phyloP scores from a whole-genome alignment of 1,140 invertebrate species.

The Bombus confusus region DNA sequence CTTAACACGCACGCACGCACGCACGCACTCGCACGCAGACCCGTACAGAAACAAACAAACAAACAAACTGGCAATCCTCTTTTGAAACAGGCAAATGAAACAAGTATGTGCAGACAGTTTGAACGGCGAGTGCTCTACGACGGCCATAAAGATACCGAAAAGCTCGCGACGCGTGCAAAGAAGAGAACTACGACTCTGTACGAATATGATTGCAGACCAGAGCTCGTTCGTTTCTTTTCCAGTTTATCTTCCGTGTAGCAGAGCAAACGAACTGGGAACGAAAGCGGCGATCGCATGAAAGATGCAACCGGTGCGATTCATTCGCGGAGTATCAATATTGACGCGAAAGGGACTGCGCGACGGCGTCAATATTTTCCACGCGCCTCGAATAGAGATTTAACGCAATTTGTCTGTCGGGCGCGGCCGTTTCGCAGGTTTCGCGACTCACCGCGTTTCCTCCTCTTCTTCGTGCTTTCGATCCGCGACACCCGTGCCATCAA shows the following conservation, averaged over 20 bases:
- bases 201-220: neutral
- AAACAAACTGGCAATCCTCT: neutral
- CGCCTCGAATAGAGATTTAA: constrained; percentile 25
- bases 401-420: constrained; percentile 27
- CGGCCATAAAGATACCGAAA: neutral
- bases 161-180: neutral
- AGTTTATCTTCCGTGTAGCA: neutral
- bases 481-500: neutral
- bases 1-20: no score
- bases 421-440: neutral
- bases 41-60: neutral
- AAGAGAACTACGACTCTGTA: neutral
- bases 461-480: neutral
- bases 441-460: no score
- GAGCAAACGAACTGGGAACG: neutral
- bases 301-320: constrained; percentile 29
- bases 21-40: no score
- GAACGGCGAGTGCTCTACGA: neutral
- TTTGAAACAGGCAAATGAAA: neutral
- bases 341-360: neutral
- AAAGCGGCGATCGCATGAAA: constrained; percentile 3
- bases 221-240: neutral
- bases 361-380: constrained; percentile 30
- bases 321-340: constrained; percentile 33
- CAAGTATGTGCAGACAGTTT: neutral